Percentiles rank a stretch among this genome's conserved stretches.
These are phyloP conservation scores for Gallinago stenura DNA, from an alignment of 2,797 vertebrate genomes.

Conservation along the genomic window DNA sequence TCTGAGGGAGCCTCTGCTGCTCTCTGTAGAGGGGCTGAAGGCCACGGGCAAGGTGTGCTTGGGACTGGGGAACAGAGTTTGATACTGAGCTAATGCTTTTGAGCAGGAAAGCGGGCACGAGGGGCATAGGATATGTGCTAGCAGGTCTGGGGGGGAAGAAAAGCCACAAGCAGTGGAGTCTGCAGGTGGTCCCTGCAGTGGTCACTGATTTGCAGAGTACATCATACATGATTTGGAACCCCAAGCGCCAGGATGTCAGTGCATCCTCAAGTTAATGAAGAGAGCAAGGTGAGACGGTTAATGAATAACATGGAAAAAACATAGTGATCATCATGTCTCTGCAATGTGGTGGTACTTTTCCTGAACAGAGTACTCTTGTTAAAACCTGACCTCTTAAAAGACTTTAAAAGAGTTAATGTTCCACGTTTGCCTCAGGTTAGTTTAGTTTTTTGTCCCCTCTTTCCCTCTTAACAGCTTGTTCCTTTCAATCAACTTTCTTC, in stretches of 20 bases:
- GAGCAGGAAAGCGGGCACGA: accelerated
- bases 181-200: not conserved
- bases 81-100: not conserved
- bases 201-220: not conserved
- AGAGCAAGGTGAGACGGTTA: slow-evolving; percentile 51
- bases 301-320: slow-evolving; percentile 49
- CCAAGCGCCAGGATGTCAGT: not conserved
- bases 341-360: not conserved
- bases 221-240: not conserved
- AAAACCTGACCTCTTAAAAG: slow-evolving; percentile 50
- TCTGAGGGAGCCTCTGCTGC: not conserved
- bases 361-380: slow-evolving; percentile 59
- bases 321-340: not conserved
- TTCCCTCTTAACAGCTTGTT: slow-evolving; percentile 14
- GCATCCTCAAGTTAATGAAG: slow-evolving; percentile 7
- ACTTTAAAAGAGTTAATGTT: slow-evolving; percentile 58
- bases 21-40: not conserved
- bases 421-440: not conserved
- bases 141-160: not conserved
- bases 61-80: not conserved
- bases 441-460: slow-evolving; percentile 1
- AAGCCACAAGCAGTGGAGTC: not conserved
- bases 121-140: not conserved
- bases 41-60: not conserved
- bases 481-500: slow-evolving; percentile 1